A percentile compares a stretch with the other conserved stretches of the same genome.
Conservation (phyloP, 2,888 invertebrate genomes). For the Tricholauxania praeusta region DNA sequence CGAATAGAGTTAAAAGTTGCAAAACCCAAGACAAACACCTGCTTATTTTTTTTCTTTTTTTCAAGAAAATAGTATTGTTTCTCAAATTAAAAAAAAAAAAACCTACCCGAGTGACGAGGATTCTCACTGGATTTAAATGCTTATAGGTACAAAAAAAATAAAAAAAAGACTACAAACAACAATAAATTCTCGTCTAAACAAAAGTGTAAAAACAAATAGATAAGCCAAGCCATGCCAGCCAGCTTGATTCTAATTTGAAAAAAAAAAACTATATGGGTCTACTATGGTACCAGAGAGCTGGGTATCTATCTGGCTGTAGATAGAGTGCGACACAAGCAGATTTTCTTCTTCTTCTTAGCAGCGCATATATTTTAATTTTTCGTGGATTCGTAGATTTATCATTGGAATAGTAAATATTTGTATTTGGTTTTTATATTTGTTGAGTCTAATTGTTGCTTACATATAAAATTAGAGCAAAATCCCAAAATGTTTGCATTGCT, state of each 20-base stretch:
- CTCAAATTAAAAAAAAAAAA: background rate
- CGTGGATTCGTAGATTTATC: conserved; percentile 35
- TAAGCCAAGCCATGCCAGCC: conserved; percentile 5
- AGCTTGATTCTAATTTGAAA: conserved; percentile 15
- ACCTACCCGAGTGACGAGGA: conserved; percentile 15
- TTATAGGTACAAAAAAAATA: conserved; percentile 6
- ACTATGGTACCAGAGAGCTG: too few relatives aligned
- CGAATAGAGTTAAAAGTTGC: background rate
- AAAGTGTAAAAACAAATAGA: conserved; percentile 34
- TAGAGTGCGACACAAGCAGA: conserved; percentile 26
- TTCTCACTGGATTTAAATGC: conserved; percentile 23
- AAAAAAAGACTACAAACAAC: conserved; percentile 12
- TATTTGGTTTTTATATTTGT: conserved; percentile 49
- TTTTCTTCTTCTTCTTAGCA: conserved; percentile 26
- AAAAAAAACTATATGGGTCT: background rate
- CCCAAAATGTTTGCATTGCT: conserved; percentile 53
- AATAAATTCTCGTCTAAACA: conserved; percentile 34
- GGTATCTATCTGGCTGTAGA: background rate
- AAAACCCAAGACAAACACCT: background rate
- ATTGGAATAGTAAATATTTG: conserved; percentile 58
- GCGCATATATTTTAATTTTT: conserved; percentile 33
- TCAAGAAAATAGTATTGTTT: background rate
- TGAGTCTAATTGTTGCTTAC: conserved; percentile 58
- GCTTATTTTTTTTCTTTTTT: background rate
- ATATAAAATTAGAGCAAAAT: conserved; percentile 61